Evolutionary conservation across 2,797 vertebrate genomes (phyloP), one percentile per base, ranked within the genome.

Genomic region (Pelochelys cantorii): DNA sequence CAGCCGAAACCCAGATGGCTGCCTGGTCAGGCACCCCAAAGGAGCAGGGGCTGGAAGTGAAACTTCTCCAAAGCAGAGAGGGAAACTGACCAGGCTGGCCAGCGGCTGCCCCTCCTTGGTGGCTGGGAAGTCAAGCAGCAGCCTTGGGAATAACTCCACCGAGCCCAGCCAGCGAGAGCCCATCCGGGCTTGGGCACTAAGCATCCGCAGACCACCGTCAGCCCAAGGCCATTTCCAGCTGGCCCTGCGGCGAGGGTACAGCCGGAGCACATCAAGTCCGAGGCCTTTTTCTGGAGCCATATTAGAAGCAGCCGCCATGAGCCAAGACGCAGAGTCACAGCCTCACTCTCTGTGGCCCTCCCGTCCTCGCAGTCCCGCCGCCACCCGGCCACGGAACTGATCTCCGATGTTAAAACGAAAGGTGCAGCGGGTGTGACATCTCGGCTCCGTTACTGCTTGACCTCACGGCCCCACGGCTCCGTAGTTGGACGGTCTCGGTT

Each of bases 171-270:
- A 34, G n/a, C 3, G 10, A 71, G n/a, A 71, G 18, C 65, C n/a
- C 3, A 22, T 18, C 65, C 4, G 2, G 3, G n/a, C 18, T 71
- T n/a, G 65, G 22, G 65, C n/a, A 37, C n/a, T 5, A 10, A 34
- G 65, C 18, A 10, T 8, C n/a, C 9, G 2, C 3, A 1, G 10
- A 20, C 10, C 4, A 3, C 31, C 15, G n/a, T 2, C 9, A 71
- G n/a, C 65, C n/a, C 62, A 34, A 31, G 4, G 18, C 22, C n/a
- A 34, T 22, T 71, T 71, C 65, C 65, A 71, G n/a, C 9, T 71
- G n/a, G 18, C 65, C 65, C 15, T 8, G 31, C 4, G 18, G 31
- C n/a, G 15, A 65, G 7, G n/a, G 17, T 68, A 18, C 65, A 68
- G 18, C 9, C 3, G 3, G 59, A 5, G 13, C 59, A 11, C 13